Evolutionary conservation across 2,888 invertebrate genomes (phyloP).

Genomic region (Ichneumon xanthorius): DNA sequence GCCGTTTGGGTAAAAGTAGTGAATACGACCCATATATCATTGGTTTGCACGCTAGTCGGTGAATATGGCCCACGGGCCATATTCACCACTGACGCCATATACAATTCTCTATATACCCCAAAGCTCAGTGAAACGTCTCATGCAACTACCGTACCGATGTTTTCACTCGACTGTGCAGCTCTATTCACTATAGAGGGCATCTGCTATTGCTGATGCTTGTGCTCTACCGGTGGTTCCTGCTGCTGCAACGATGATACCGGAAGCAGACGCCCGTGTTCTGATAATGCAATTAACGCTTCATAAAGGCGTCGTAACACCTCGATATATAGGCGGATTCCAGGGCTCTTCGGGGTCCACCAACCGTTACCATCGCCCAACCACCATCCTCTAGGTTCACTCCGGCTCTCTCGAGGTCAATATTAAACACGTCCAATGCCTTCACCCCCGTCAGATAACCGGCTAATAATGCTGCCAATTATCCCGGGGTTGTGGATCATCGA

Average conservation of each 20-base stretch:
- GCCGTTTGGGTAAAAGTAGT: neutral
- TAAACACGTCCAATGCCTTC: constrained; percentile 59
- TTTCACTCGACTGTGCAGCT: neutral
- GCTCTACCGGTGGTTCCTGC: constrained; percentile 28
- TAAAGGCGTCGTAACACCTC: constrained; percentile 75
- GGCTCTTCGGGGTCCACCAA: constrained; percentile 27
- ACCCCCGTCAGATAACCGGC: constrained; percentile 69
- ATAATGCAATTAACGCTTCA: constrained; percentile 78
- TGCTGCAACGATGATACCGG: constrained; percentile 42
- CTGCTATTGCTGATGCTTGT: constrained; percentile 19
- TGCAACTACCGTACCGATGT: constrained; percentile 21
- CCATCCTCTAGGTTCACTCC: constrained; percentile 24
- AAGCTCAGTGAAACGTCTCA: neutral
- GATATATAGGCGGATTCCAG: constrained; percentile 53
- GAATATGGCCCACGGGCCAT: no score
- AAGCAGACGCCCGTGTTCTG: constrained; percentile 56
- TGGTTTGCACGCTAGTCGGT: neutral
- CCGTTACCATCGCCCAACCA: constrained; percentile 28
- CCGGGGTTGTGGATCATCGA: constrained; percentile 69
- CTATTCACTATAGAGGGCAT: constrained; percentile 1
- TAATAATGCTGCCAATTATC: constrained; percentile 76
- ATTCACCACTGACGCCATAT: neutral
- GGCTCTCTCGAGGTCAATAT: constrained; percentile 65
- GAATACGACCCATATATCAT: neutral
- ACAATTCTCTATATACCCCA: neutral